Conservation (phyloP, 1,140 invertebrate species). For the Drosophila bifasciata region DNA sequence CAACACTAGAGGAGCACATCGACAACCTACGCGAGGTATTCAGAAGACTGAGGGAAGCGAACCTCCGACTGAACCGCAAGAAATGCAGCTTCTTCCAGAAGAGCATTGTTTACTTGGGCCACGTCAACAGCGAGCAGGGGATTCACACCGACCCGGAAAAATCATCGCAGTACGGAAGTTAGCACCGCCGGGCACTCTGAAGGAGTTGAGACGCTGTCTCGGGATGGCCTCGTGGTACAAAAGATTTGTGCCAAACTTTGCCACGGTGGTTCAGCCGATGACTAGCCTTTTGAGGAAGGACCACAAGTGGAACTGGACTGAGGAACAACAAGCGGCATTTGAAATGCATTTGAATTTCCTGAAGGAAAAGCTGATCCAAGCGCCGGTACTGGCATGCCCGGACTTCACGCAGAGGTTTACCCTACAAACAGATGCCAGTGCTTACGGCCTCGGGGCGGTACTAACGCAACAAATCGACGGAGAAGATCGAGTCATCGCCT, state of each 20-base stretch:
- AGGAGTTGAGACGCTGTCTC: no score
- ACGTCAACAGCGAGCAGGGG: background rate
- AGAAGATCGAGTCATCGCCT: no score
- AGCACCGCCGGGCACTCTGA: no score
- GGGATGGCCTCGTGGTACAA: no score
- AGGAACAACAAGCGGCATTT: background rate
- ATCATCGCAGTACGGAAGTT: no score
- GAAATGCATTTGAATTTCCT: no score
- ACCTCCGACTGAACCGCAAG: background rate
- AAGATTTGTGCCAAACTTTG: no score
- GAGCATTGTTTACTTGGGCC: background rate
- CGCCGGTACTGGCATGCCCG: background rate
- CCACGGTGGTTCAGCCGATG: background rate
- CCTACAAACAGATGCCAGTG: background rate
- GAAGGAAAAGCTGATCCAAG: background rate
- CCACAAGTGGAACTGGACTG: background rate
- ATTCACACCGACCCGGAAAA: no score
- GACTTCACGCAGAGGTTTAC: background rate
- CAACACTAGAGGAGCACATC: slow-evolving; percentile 1
- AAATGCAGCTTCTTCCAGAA: slow-evolving; percentile 1
- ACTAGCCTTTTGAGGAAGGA: background rate
- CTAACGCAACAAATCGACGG: no score
- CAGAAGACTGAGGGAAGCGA: background rate
- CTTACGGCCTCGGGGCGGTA: no score
- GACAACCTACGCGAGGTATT: background rate